These are phyloP conservation scores for Seira ritae DNA, from an alignment of 2,888 invertebrate genomes.

Conservation along the genomic window DNA sequence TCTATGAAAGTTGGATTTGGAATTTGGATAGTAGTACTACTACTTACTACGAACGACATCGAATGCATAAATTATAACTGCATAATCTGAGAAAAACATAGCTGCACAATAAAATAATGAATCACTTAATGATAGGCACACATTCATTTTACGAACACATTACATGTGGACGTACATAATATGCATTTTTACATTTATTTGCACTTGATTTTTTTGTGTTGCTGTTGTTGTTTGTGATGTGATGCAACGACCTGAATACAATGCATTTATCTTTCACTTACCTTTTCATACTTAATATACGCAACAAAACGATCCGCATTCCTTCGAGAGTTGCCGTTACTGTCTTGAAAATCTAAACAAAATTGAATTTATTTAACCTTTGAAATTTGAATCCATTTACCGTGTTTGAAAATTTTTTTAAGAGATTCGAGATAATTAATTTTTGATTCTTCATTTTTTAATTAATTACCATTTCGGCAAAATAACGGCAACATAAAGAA, in stretches of 20 bases:
- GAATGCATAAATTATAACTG: constrained; percentile 11
- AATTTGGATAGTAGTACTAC: too few species aligned
- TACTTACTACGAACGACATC: neutral
- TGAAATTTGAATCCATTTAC: neutral
- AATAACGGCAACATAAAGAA: neutral
- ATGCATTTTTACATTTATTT: too few species aligned
- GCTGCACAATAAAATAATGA: constrained; percentile 11
- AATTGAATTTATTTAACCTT: neutral
- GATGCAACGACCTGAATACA: constrained; percentile 36
- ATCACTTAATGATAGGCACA: constrained; percentile 10
- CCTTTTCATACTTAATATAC: neutral
- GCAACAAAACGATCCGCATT: constrained; percentile 13
- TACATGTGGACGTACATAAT: too few species aligned
- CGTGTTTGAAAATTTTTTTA: neutral
- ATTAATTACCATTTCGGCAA: neutral
- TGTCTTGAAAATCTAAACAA: too few species aligned
- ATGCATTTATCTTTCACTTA: constrained; percentile 19
- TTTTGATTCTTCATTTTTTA: constrained; percentile 5
- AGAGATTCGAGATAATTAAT: constrained; percentile 18
- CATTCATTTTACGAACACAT: too few species aligned
- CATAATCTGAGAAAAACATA: neutral
- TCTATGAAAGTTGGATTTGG: neutral
- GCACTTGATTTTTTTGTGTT: constrained; percentile 1
- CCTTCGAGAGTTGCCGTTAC: neutral
- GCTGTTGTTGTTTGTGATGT: constrained; percentile 1